A percentile compares a stretch with the other conserved stretches of the same genome.
Conservation (phyloP, 2,888 invertebrate genomes). For the Leucania comma region DNA sequence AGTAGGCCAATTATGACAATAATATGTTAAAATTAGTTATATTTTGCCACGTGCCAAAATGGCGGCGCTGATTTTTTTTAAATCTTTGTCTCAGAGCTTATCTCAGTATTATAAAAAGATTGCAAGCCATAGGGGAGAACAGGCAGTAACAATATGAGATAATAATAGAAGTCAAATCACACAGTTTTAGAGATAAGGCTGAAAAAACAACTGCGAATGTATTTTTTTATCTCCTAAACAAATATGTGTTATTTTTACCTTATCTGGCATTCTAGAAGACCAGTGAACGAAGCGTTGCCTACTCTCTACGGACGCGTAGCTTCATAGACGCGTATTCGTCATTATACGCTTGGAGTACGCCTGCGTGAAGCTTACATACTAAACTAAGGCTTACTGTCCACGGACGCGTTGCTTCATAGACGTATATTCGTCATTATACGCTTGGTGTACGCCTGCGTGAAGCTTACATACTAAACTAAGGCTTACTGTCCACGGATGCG, state of each 20-base stretch:
- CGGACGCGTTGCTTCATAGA: too few species aligned
- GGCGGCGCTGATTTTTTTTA: not conserved
- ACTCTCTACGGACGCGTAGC: too few species aligned
- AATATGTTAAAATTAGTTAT: not conserved
- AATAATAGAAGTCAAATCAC: not conserved
- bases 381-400: too few species aligned
- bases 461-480: too few species aligned
- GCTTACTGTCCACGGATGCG: too few species aligned
- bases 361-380: too few species aligned
- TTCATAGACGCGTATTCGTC: too few species aligned
- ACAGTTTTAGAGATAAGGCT: not conserved
- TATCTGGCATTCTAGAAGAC: not conserved
- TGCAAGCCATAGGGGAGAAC: slow-evolving; percentile 3
- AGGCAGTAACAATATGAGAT: too few species aligned
- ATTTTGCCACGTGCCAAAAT: not conserved
- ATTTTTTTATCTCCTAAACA: not conserved
- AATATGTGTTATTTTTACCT: not conserved
- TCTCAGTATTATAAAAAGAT: slow-evolving; percentile 12
- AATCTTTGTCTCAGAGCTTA: slow-evolving; percentile 1
- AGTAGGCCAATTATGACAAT: too few species aligned
- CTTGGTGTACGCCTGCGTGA: too few species aligned
- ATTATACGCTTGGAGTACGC: too few species aligned
- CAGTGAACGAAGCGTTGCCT: not conserved
- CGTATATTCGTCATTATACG: too few species aligned
- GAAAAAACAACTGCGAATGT: not conserved